Conservation (phyloP, 1,140 invertebrate species). For the Magallana angulata region DNA sequence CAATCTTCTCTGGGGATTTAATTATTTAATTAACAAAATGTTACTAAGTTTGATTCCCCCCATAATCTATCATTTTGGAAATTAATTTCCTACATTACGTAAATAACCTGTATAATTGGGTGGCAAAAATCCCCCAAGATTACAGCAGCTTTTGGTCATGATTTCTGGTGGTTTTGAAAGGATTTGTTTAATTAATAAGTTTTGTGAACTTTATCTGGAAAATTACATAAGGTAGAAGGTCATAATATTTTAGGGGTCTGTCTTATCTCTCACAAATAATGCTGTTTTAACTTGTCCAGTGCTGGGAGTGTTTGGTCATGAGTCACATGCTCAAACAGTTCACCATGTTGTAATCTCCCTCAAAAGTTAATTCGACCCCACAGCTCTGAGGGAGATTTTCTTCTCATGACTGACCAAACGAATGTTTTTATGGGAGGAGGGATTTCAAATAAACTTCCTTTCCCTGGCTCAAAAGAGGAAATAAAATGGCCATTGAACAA, state of each 20-base stretch:
- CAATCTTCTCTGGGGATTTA: background rate
- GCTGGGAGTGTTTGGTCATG: background rate
- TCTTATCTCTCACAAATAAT: background rate
- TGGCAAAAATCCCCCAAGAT: background rate
- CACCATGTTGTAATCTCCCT: conserved; percentile 15
- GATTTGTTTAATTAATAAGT: conserved; percentile 25
- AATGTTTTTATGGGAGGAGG: background rate
- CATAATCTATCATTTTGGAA: conserved; percentile 22
- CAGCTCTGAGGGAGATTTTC: background rate
- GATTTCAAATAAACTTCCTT: conserved; percentile 11
- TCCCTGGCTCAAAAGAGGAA: conserved; percentile 3
- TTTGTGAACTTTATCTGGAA: background rate
- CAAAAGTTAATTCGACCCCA: conserved; percentile 29
- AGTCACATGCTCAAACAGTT: conserved; percentile 1
- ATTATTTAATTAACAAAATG: conserved; percentile 8
- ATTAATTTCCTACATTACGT: conserved; percentile 9
- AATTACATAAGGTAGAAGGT: background rate
- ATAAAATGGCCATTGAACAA: conserved; percentile 15
- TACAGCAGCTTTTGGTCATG: background rate
- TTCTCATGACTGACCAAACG: conserved; percentile 1
- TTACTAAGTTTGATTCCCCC: background rate
- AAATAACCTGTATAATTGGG: background rate
- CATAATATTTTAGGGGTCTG: conserved; percentile 22
- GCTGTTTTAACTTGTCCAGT: conserved; percentile 33
- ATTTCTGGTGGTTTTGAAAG: conserved; percentile 24